Percentiles rank a stretch among this genome's conserved stretches.
These are phyloP conservation scores for Drosophila nikananu DNA, from an alignment of 1,140 invertebrate species.

Conservation along the genomic window DNA sequence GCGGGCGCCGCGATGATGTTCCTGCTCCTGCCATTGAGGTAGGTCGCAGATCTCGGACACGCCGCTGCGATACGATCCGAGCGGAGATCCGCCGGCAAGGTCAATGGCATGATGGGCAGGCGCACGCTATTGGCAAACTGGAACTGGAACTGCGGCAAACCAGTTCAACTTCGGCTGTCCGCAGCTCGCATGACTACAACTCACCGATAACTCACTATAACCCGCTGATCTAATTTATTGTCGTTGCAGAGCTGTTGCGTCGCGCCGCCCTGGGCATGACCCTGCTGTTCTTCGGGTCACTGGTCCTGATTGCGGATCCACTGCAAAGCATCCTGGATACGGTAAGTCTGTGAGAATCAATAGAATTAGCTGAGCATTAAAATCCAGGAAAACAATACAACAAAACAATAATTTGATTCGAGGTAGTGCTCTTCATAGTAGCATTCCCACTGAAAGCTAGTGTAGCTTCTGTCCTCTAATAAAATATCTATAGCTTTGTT, in stretches of 20 bases:
- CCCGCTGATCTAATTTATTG: constrained; percentile 68
- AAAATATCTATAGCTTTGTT: too few species aligned
- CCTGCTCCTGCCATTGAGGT: constrained; percentile 77
- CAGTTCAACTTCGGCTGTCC: constrained; percentile 70
- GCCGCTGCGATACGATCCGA: constrained; percentile 9
- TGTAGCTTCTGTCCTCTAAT: too few species aligned
- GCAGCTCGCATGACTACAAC: constrained; percentile 47
- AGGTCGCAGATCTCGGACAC: constrained; percentile 73
- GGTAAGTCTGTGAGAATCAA: constrained; percentile 64
- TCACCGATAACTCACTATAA: constrained; percentile 45
- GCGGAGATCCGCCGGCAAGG: constrained; percentile 48
- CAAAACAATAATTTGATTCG: too few species aligned
- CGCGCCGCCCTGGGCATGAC: constrained; percentile 78
- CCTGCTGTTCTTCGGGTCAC: constrained; percentile 84
- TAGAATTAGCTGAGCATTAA: background rate
- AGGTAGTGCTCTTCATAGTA: too few species aligned
- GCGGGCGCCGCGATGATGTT: constrained; percentile 26
- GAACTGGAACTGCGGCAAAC: constrained; percentile 57
- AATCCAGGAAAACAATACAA: too few species aligned
- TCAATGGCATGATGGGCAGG: constrained; percentile 57
- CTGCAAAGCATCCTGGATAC: constrained; percentile 85
- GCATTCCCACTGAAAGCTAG: too few species aligned
- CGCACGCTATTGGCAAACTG: constrained; percentile 63
- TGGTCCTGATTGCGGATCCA: constrained; percentile 86
- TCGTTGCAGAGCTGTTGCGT: constrained; percentile 69